Conservation (phyloP, 1,140 invertebrate species). For the Aphelinus atriplicis region DNA sequence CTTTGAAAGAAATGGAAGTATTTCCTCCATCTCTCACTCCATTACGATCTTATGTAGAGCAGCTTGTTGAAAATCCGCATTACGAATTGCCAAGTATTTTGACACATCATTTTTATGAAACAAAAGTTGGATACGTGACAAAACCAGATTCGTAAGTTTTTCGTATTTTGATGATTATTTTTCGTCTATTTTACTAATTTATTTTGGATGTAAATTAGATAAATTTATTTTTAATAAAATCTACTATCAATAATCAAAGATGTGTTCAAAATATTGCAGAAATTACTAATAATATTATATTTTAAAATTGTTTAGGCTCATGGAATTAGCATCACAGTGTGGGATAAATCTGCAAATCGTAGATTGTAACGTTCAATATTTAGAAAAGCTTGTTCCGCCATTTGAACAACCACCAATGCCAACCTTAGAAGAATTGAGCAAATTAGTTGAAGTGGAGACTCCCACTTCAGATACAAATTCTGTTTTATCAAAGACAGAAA, state of each 20-base stretch:
- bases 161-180: neutral
- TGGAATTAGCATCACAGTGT: constrained; percentile 48
- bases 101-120: constrained; percentile 50
- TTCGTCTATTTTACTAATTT: too few relatives aligned
- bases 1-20: constrained; percentile 37
- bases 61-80: constrained; percentile 48
- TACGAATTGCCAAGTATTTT: constrained; percentile 52
- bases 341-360: constrained; percentile 48
- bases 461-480: too few relatives aligned
- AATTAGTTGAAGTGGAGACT: constrained; percentile 41
- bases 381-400: constrained; percentile 53
- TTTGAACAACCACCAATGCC: constrained; percentile 47
- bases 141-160: constrained; percentile 54
- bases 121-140: constrained; percentile 57
- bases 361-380: constrained; percentile 52
- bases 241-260: neutral
- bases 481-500: constrained; percentile 35
- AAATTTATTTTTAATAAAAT: constrained; percentile 23
- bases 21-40: constrained; percentile 59
- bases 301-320: constrained; percentile 46
- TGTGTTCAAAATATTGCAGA: too few relatives aligned
- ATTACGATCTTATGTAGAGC: constrained; percentile 54
- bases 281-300: constrained; percentile 26
- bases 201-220: neutral
- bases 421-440: constrained; percentile 39